Evolutionary conservation across 2,888 invertebrate species (phyloP).

Genomic region (Eupithecia inturbata): DNA sequence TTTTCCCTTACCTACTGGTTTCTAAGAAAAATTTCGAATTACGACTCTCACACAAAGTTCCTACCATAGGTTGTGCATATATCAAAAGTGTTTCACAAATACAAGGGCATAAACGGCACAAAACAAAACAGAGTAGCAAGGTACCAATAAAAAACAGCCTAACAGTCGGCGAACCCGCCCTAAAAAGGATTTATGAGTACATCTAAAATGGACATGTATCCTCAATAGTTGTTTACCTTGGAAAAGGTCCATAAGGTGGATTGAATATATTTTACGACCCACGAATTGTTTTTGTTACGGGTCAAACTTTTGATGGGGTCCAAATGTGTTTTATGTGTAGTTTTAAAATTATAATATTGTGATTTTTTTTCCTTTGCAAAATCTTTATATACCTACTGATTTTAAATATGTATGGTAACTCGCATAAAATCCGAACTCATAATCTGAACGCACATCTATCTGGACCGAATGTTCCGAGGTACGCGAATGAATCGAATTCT

Average conservation of each 20-base stretch:
- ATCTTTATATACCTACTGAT: no score
- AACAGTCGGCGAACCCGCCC: slow-evolving; percentile 38
- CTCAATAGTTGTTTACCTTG: slow-evolving; percentile 50
- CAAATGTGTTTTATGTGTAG: slow-evolving; percentile 35
- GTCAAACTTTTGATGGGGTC: slow-evolving; percentile 38
- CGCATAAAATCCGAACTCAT: no score
- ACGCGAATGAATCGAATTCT: no score
- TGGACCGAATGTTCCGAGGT: no score
- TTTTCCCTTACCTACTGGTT: background rate
- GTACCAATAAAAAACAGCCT: slow-evolving; percentile 42
- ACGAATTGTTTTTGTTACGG: slow-evolving; percentile 36
- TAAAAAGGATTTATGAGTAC: slow-evolving; percentile 50
- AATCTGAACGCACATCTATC: no score
- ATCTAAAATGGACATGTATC: slow-evolving; percentile 47
- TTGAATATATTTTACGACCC: slow-evolving; percentile 44
- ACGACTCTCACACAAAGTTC: background rate
- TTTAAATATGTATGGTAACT: no score
- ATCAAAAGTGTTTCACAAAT: background rate
- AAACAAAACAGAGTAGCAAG: slow-evolving; percentile 36
- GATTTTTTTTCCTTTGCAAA: background rate
- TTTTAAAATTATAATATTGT: slow-evolving; percentile 24
- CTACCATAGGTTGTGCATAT: background rate
- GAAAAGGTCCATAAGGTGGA: slow-evolving; percentile 45
- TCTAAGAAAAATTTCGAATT: background rate
- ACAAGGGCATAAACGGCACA: slow-evolving; percentile 30